These are phyloP conservation scores for Melanotaenia maccullochi DNA, from an alignment of 2,797 vertebrate species.

Conservation along the genomic window DNA sequence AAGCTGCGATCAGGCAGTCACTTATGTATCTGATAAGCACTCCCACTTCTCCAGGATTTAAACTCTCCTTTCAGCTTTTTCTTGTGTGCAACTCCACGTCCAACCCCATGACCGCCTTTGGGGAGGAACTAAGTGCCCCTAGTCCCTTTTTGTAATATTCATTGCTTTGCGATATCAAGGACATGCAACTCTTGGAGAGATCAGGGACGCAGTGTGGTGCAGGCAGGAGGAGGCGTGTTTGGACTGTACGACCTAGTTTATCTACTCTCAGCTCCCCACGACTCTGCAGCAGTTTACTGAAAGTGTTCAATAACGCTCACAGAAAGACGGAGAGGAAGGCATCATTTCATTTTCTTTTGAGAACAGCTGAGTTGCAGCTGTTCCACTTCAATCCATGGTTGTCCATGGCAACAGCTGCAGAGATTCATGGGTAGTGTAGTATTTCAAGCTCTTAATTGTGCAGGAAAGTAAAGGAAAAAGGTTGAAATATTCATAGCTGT, in stretches of 20 bases:
- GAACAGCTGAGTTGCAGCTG: neutral
- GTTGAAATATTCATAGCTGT: conserved; percentile 5
- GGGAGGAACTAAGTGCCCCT: neutral
- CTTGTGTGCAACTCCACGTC: too few species aligned
- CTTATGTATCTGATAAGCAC: too few species aligned
- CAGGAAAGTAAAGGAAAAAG: conserved; percentile 1
- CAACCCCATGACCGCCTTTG: too few species aligned
- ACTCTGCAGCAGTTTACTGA: neutral
- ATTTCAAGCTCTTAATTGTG: conserved; percentile 1
- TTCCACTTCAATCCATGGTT: too few species aligned
- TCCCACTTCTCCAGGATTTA: too few species aligned
- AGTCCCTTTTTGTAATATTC: conserved; percentile 18
- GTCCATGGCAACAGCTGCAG: conserved; percentile 35
- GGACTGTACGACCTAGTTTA: conserved; percentile 15
- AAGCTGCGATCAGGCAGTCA: too few species aligned
- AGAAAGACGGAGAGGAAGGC: neutral
- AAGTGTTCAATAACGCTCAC: conserved; percentile 3
- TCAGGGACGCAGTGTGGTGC: neutral
- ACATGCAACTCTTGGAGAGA: conserved; percentile 3
- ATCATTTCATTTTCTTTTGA: conserved; percentile 14
- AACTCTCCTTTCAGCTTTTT: too few species aligned
- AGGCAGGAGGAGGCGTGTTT: conserved; percentile 9
- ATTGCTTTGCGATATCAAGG: conserved; percentile 11
- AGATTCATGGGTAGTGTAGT: conserved; percentile 34
- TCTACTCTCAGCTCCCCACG: neutral